Conservation (phyloP, 2,888 invertebrate species). For the Drosophila affinis region DNA sequence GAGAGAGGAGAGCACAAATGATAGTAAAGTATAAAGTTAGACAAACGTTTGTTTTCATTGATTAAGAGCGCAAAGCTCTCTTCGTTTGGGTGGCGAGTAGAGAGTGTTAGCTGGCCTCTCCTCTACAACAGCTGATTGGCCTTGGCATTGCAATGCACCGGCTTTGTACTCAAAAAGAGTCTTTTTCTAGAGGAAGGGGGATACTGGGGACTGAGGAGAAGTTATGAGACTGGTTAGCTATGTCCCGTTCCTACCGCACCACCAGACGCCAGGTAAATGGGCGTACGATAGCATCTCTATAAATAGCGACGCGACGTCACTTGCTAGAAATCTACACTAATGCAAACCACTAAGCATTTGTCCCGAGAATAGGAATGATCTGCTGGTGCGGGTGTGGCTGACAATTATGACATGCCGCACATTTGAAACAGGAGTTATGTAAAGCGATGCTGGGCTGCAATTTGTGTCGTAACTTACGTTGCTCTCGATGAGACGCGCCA, state of each 20-base stretch:
- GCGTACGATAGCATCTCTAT: neutral
- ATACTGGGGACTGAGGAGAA: neutral
- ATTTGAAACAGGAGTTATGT: slow-evolving; percentile 54
- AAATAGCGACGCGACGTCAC: slow-evolving; percentile 5
- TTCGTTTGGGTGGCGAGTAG: neutral
- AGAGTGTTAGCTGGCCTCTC: neutral
- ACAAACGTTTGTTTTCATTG: neutral
- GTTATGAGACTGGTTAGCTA: neutral
- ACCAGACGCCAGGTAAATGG: neutral
- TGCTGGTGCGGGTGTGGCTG: slow-evolving; percentile 4
- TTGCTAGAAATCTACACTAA: neutral
- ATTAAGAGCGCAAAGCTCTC: slow-evolving; percentile 1
- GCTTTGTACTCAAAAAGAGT: neutral
- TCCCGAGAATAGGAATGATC: slow-evolving; percentile 1
- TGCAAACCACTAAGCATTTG: slow-evolving; percentile 16
- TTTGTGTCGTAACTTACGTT: slow-evolving; percentile 67
- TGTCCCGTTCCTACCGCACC: neutral
- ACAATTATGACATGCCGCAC: slow-evolving; percentile 40
- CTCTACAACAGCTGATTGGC: neutral
- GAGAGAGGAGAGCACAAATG: neutral
- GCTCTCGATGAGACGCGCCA: slow-evolving; percentile 67
- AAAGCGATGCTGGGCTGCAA: slow-evolving; percentile 42
- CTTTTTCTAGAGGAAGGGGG: neutral
- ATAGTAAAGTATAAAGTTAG: neutral
- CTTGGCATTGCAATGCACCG: neutral